Evolutionary conservation across 2,888 invertebrate species (phyloP), one percentile per base, ranked within the genome.

Genomic region (Mythimna loreyi): DNA sequence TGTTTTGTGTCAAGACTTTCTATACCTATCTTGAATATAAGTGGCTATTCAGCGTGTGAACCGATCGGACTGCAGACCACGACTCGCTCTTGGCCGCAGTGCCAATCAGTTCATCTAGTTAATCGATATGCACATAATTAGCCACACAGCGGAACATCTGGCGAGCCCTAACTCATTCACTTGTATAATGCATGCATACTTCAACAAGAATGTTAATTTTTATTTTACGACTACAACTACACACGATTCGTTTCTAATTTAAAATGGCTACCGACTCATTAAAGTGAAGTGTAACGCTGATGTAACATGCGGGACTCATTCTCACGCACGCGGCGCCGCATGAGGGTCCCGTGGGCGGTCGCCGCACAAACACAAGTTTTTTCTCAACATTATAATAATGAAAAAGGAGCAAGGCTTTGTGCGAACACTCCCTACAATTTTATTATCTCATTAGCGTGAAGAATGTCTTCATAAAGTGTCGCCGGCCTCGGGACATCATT

Each of bases 391-490:
- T 82, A 85, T 83, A 83, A 85, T 82, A 78, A 78, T 69, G 61
- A 78, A 81, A 80, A 76, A 83, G 79, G 65, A 75, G 61, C 73
- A 69, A 70, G 72, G 50, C 71, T 67, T 72, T 79, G 84, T 81
- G 82, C 78, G 83, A 83, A 83, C 90, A 91, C 92, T 92, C 90
- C 90, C 89, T 88, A 87, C 88, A 85, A 87, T 88, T 92, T 92
- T 92, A 93, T 92, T 92, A 92, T 90, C 93, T 93, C 94, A 95
- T 94, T 94, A 94, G 89, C 82, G 88, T 90, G 92, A 93, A 89
- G 91, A 91, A 94, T 91, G 92, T 93, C 94, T 94, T 94, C 91
- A 94, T 94, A 92, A 91, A 88, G 93, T 91, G 94, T 93, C 92
- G 90, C 91, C 89, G 33, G 91, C 93, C 92, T 83, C 91, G 90